phyloP scores from a whole-genome alignment of 2,113 vertebrate species.

The Rhinolophus sinicus region DNA sequence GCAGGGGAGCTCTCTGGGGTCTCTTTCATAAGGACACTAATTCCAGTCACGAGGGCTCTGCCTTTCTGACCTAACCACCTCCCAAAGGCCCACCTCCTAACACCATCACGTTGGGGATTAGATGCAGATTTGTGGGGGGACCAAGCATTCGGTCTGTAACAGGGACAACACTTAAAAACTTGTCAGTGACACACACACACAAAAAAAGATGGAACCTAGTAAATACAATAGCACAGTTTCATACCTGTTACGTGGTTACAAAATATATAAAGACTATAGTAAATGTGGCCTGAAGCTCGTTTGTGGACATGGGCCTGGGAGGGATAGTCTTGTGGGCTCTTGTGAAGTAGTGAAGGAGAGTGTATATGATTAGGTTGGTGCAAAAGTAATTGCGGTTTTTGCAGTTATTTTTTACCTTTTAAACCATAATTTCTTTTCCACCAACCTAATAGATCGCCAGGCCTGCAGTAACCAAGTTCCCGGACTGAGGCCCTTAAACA shows the following conservation, averaged over 20 bases:
- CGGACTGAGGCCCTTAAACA: not conserved
- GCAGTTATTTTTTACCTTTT: too few relatives aligned
- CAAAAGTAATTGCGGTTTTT: too few relatives aligned
- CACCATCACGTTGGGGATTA: too few relatives aligned
- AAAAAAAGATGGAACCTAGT: not conserved
- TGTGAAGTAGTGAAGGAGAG: too few relatives aligned
- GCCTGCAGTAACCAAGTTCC: not conserved
- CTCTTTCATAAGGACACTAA: too few relatives aligned
- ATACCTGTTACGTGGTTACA: not conserved
- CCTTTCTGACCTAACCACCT: too few relatives aligned
- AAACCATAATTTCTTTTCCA: too few relatives aligned
- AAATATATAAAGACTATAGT: not conserved
- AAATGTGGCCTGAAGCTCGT: not conserved
- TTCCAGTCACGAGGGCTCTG: too few relatives aligned
- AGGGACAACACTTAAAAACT: not conserved
- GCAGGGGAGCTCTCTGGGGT: too few relatives aligned
- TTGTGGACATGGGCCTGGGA: not conserved
- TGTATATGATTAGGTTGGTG: too few relatives aligned
- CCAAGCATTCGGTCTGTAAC: not conserved
- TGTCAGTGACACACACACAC: not conserved
- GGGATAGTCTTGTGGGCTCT: not conserved
- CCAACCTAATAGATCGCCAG: too few relatives aligned
- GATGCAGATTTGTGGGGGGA: not conserved
- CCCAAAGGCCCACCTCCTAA: too few relatives aligned
- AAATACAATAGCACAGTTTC: not conserved